Percentiles rank a stretch among this genome's conserved stretches.
Evolutionary conservation across 2,113 vertebrate species (phyloP).

Genomic region (Phainopepla nitens): DNA sequence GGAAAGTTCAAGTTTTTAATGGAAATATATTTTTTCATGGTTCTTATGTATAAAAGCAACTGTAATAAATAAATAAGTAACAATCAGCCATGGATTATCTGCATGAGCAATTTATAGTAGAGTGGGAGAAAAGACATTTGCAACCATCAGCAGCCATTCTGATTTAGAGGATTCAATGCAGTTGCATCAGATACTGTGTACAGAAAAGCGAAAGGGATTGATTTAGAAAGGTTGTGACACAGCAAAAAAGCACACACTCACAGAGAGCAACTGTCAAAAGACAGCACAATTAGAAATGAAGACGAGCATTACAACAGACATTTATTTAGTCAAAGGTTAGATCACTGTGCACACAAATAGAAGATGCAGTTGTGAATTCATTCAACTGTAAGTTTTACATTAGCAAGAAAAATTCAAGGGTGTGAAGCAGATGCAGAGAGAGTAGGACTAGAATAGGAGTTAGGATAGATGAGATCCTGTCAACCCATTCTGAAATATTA

Average conservation of each 20-base stretch:
- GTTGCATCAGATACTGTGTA: neutral
- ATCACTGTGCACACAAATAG: neutral
- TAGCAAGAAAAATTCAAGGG: neutral
- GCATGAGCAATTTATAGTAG: neutral
- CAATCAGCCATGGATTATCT: neutral
- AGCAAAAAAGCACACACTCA: neutral
- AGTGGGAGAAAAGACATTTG: neutral
- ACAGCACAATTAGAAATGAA: neutral
- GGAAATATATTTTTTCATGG: neutral
- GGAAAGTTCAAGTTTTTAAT: neutral
- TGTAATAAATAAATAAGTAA: neutral
- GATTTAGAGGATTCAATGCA: neutral
- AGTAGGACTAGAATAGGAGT: neutral
- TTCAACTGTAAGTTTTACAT: neutral
- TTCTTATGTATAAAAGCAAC: neutral
- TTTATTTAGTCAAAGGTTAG: constrained; percentile 30
- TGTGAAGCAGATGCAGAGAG: neutral
- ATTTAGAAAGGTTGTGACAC: neutral
- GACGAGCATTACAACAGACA: neutral
- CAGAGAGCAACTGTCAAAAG: neutral
- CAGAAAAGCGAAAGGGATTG: neutral
- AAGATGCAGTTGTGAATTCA: neutral
- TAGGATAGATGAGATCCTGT: neutral
- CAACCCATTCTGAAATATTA: neutral
- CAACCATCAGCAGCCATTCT: neutral